Evolutionary conservation across 2,113 vertebrate species (phyloP).

Genomic region (Oxyura jamaicensis): DNA sequence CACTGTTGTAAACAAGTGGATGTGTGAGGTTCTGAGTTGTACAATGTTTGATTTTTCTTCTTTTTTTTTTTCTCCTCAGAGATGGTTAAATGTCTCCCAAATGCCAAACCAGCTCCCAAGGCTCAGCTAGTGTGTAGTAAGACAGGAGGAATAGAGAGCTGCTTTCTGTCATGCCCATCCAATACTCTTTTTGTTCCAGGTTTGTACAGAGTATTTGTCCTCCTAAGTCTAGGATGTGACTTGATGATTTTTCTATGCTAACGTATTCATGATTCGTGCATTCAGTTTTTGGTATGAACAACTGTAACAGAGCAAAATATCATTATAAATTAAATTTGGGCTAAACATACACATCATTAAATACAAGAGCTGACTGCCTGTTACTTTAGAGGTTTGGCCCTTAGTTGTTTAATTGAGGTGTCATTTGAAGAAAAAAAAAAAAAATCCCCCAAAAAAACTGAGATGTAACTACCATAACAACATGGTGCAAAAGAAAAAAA

Average conservation of each 20-base stretch:
- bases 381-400: background rate
- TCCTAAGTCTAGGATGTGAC: background rate
- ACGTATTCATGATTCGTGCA: background rate
- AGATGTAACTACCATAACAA: background rate
- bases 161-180: slow-evolving; percentile 89
- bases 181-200: slow-evolving; percentile 91
- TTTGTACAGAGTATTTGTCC: slow-evolving; percentile 57
- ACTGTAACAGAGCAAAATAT: background rate
- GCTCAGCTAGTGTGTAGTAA: slow-evolving; percentile 89
- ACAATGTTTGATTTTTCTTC: background rate
- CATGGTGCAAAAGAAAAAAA: background rate
- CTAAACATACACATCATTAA: background rate
- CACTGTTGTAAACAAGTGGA: background rate
- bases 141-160: slow-evolving; percentile 86
- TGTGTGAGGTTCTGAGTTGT: background rate
- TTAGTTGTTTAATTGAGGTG: background rate
- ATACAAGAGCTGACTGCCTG: background rate
- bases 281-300: background rate
- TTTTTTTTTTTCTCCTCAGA: slow-evolving; percentile 79
- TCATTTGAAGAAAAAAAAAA: background rate
- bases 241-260: background rate
- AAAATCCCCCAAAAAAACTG: background rate
- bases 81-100: slow-evolving; percentile 86
- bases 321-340: background rate
- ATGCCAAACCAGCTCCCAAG: slow-evolving; percentile 79